Evolutionary conservation across 2,113 vertebrate species (phyloP).

Genomic region (Manacus vitellinus): DNA sequence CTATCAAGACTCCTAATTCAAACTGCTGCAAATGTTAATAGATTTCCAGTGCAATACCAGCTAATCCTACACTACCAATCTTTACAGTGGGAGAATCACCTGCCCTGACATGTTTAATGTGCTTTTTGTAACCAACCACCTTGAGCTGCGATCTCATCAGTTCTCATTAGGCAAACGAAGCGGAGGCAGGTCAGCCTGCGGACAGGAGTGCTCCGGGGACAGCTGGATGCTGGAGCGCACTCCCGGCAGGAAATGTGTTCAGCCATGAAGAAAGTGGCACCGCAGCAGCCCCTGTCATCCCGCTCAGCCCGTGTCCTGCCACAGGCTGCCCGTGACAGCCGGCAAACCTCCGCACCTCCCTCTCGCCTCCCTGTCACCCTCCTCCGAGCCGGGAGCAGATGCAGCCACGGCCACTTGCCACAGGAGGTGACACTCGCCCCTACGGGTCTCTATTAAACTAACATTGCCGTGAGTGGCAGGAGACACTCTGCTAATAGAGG

Average conservation of each 20-base stretch:
- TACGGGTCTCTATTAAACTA: fast-evolving
- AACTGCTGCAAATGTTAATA: constrained; percentile 61
- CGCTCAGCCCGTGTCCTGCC: neutral
- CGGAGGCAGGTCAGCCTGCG: neutral
- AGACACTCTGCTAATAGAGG: neutral
- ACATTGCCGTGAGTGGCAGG: neutral
- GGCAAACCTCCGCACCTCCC: fast-evolving
- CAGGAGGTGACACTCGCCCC: neutral
- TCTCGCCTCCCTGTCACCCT: fast-evolving
- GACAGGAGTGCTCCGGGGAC: neutral
- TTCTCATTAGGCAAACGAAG: constrained; percentile 41
- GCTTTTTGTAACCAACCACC: constrained; percentile 41
- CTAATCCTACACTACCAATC: constrained; percentile 40
- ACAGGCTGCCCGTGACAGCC: fast-evolving
- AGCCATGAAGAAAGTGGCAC: neutral
- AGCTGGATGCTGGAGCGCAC: neutral
- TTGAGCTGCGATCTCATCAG: constrained; percentile 3
- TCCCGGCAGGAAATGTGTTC: neutral
- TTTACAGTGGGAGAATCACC: constrained; percentile 19
- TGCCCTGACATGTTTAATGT: constrained; percentile 41
- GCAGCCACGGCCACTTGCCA: fast-evolving
- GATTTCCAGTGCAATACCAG: constrained; percentile 40
- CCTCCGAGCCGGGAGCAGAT: neutral
- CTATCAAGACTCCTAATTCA: constrained; percentile 51
- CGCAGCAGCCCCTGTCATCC: fast-evolving